These are phyloP conservation scores for Silvanus unidentatus DNA, from an alignment of 2,888 invertebrate genomes.

Conservation along the genomic window DNA sequence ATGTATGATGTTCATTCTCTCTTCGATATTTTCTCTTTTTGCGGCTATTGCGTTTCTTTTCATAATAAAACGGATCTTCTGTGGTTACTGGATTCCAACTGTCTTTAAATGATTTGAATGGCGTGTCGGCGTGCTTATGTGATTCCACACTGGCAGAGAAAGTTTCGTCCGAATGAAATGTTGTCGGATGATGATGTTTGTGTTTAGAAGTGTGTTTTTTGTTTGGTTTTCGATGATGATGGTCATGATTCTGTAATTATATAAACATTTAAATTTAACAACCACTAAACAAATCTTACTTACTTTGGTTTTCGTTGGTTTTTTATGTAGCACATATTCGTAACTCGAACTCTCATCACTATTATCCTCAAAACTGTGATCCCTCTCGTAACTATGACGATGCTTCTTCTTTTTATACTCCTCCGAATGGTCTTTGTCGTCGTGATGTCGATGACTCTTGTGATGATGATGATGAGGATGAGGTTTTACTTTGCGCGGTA, in stretches of 20 bases:
- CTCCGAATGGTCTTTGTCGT: neutral
- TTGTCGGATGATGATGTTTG: neutral
- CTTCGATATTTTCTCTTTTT: neutral
- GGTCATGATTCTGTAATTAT: neutral
- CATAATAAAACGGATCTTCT: neutral
- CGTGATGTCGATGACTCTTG: neutral
- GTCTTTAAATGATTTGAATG: neutral
- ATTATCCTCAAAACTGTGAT: constrained; percentile 2
- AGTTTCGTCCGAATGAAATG: neutral
- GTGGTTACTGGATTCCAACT: constrained; percentile 5
- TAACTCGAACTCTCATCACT: neutral
- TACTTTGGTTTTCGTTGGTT: neutral
- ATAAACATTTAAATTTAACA: neutral
- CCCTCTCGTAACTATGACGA: neutral
- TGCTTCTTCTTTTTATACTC: constrained; percentile 1
- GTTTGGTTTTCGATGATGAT: constrained; percentile 1
- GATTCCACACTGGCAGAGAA: neutral
- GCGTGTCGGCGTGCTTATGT: neutral
- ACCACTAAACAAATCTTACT: neutral
- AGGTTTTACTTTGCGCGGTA: neutral
- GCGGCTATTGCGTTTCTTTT: neutral
- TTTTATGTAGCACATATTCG: neutral
- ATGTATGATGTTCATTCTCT: neutral
- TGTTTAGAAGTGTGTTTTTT: neutral
- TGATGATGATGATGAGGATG: constrained; percentile 7